Percentiles rank a stretch among this genome's conserved stretches.
Conservation (phyloP, 1,140 invertebrate species). For the Cotesia vestalis region DNA sequence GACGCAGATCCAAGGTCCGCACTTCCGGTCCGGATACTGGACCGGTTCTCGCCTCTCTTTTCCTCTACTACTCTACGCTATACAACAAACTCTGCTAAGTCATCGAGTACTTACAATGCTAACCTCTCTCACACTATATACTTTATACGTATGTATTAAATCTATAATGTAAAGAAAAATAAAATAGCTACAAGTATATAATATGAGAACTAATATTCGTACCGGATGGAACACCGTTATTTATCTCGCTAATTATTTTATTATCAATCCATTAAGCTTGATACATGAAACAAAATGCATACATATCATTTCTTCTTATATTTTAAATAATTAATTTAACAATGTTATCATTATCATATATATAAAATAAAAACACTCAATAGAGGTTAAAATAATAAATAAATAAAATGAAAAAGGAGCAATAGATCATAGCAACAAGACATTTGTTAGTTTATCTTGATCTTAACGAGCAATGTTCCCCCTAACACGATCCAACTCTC, state of each 20-base stretch:
- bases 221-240: conserved; percentile 27
- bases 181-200: background rate
- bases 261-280: conserved; percentile 8
- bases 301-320: conserved; percentile 3
- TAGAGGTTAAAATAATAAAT: background rate
- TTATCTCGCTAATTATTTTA: conserved; percentile 20
- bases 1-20: conserved; percentile 53
- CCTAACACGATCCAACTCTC: conserved; percentile 1
- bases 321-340: background rate
- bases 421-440: conserved; percentile 26
- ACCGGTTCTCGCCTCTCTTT: conserved; percentile 58
- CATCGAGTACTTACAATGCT: conserved; percentile 11
- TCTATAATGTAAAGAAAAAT: background rate
- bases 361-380: background rate
- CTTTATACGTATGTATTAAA: too few relatives aligned
- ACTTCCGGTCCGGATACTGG: conserved; percentile 65
- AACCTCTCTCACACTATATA: conserved; percentile 9
- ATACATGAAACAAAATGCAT: background rate
- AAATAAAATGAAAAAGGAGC: conserved; percentile 14
- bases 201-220: conserved; percentile 24
- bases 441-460: conserved; percentile 44
- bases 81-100: conserved; percentile 12
- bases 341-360: too few relatives aligned
- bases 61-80: background rate
- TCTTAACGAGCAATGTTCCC: conserved; percentile 57